Percentiles rank a stretch among this genome's conserved stretches.
Evolutionary conservation across 2,113 vertebrate species (phyloP).

Genomic region (Crocuta crocuta): DNA sequence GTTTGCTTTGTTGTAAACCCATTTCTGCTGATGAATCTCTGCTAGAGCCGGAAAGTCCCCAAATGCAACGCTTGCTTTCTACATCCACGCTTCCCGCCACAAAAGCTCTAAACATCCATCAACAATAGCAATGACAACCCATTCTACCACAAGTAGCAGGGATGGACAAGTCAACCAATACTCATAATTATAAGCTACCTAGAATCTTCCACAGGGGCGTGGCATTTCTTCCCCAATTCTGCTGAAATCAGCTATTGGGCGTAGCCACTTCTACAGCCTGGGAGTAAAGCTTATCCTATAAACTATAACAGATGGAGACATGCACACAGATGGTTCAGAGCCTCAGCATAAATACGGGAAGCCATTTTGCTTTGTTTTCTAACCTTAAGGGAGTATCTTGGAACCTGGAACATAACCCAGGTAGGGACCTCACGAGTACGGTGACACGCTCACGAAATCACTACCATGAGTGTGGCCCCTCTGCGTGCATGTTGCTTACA

Average conservation of each 20-base stretch:
- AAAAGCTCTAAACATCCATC: not conserved
- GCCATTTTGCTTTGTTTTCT: not conserved
- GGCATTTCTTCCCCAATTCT: not conserved
- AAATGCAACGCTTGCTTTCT: not conserved
- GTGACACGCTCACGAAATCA: not conserved
- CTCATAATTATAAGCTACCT: not conserved
- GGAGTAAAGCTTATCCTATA: not conserved
- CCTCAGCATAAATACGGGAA: not conserved
- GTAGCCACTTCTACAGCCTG: not conserved
- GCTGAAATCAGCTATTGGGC: not conserved
- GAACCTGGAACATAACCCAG: not conserved
- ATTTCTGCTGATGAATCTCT: not conserved
- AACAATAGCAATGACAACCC: not conserved
- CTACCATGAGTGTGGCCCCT: not conserved
- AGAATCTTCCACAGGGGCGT: not conserved
- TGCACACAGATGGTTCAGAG: not conserved
- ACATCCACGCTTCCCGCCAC: not conserved
- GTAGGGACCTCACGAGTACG: not conserved
- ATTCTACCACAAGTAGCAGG: not conserved
- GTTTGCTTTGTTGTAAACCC: not conserved
- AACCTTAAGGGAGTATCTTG: not conserved
- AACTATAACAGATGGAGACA: not conserved
- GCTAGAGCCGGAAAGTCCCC: not conserved
- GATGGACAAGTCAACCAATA: not conserved
- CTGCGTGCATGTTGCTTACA: fast-evolving